Evolutionary conservation across 2,888 invertebrate genomes (phyloP).

Genomic region (Lamproptera curius): DNA sequence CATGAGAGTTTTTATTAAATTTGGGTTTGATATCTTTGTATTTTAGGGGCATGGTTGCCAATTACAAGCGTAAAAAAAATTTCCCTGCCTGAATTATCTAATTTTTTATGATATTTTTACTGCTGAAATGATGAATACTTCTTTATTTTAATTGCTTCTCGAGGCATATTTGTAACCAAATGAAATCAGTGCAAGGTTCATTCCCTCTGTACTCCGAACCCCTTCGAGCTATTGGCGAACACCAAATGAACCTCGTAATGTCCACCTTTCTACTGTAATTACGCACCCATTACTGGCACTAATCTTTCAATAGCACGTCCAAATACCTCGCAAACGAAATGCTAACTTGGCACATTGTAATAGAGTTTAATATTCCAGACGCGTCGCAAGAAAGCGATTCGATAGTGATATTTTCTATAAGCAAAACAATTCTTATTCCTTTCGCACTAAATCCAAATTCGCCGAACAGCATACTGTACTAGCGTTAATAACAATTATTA

Average conservation of each 20-base stretch:
- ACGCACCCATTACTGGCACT: constrained; percentile 70
- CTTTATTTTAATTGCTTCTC: no score
- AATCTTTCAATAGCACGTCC: constrained; percentile 50
- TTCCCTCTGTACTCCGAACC: constrained; percentile 53
- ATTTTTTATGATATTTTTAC: not conserved
- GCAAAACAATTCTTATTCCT: constrained; percentile 60
- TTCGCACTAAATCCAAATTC: constrained; percentile 57
- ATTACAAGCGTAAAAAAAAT: no score
- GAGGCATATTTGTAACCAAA: constrained; percentile 57
- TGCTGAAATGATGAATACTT: no score
- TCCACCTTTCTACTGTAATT: constrained; percentile 76
- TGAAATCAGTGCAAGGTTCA: constrained; percentile 50
- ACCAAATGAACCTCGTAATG: constrained; percentile 72
- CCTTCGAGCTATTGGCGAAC: constrained; percentile 63
- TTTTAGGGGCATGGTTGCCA: not conserved
- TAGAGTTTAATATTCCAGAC: constrained; percentile 39
- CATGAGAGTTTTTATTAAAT: no score
- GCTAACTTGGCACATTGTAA: constrained; percentile 34
- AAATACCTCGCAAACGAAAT: constrained; percentile 32
- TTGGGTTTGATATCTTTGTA: not conserved
- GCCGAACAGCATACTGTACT: constrained; percentile 33
- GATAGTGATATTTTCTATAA: constrained; percentile 36
- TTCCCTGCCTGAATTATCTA: no score
- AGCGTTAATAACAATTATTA: constrained; percentile 25
- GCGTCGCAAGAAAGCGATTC: constrained; percentile 9